These are phyloP conservation scores for Agrilus mali DNA, from an alignment of 2,888 invertebrate species.

Conservation along the genomic window DNA sequence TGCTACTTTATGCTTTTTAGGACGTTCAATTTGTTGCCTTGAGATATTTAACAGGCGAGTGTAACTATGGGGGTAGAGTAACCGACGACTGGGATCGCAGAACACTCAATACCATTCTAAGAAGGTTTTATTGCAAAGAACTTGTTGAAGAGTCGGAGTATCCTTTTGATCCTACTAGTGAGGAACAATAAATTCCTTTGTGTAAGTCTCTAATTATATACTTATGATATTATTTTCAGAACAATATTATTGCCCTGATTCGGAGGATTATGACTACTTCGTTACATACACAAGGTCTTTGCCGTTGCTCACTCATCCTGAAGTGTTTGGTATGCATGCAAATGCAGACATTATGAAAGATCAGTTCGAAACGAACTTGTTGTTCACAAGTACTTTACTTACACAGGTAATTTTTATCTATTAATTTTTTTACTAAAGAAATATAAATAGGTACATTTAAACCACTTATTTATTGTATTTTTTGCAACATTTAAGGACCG, in stretches of 20 bases:
- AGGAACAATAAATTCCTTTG: slow-evolving; percentile 2
- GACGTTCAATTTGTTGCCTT: slow-evolving; percentile 78
- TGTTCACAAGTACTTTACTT: slow-evolving; percentile 59
- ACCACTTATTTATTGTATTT: slow-evolving; percentile 7
- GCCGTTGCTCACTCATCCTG: slow-evolving; percentile 67
- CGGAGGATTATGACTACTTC: slow-evolving; percentile 60
- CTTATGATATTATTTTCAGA: slow-evolving; percentile 32
- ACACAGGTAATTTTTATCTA: slow-evolving; percentile 55
- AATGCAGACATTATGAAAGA: slow-evolving; percentile 91
- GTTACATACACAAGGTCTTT: slow-evolving; percentile 53
- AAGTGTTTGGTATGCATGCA: slow-evolving; percentile 84
- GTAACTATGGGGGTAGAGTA: slow-evolving; percentile 92
- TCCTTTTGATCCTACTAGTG: slow-evolving; percentile 53
- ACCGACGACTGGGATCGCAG: slow-evolving; percentile 94
- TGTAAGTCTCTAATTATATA: not conserved
- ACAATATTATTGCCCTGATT: slow-evolving; percentile 57
- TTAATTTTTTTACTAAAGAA: slow-evolving; percentile 5
- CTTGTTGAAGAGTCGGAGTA: slow-evolving; percentile 52
- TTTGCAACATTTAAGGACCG: slow-evolving; percentile 1
- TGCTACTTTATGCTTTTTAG: slow-evolving; percentile 24
- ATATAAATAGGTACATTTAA: not conserved
- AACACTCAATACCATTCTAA: slow-evolving; percentile 68
- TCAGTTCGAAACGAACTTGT: slow-evolving; percentile 68
- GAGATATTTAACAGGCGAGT: slow-evolving; percentile 84
- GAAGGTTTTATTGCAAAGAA: slow-evolving; percentile 62